Base-by-base conservation (phyloP, 2,888 invertebrate species). In the Leistus spinibarbis region DNA sequence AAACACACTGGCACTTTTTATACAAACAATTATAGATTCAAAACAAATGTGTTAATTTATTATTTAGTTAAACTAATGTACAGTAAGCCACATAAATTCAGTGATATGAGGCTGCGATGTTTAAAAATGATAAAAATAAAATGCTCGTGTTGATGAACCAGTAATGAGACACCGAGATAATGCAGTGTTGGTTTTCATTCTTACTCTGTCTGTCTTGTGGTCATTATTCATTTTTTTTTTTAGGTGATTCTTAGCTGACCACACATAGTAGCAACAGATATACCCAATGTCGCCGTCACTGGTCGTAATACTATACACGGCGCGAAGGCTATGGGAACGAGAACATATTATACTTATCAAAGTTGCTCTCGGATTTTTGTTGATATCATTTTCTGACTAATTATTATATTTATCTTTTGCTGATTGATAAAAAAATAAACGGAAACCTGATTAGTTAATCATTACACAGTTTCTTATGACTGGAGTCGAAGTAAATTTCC, bases 311-410 rank as follows among this genome's bases (percentile, higher is more conserved):
- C 40, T 24, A 10, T 17, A 40, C 24, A 16, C 20, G 40, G 64
- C 64, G 64, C 64, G 64, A 64, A 64, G 64, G 64, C 64, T 64
- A 40, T 64, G 64, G 64, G 64, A 64, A 64, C 64, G 64, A 17
- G 64, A 64, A 22, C 64, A 64, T 40, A 40, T 40, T 40, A 40
- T 40, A 40, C 5, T 40, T 40, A 40, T 40, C 40, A 40, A 40
- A 10, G 40, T 13, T 40, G 40, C 40, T 10, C 13, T 40, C 13
- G 40, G 13, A 40, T 40, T 4, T 40, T 40, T 40, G 40, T 40
- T 40, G 40, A 40, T 40, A 40, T 40, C 40, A 40, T 40, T 40
- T 40, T 40, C 40, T 40, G 40, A 40, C 5, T 40, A 40, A 40
- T 40, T 40, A 40, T 40, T 40, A 40, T 40, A 40, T 40, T 40